phyloP scores from a whole-genome alignment of 2,113 vertebrate genomes.

The Amia ocellicauda region DNA sequence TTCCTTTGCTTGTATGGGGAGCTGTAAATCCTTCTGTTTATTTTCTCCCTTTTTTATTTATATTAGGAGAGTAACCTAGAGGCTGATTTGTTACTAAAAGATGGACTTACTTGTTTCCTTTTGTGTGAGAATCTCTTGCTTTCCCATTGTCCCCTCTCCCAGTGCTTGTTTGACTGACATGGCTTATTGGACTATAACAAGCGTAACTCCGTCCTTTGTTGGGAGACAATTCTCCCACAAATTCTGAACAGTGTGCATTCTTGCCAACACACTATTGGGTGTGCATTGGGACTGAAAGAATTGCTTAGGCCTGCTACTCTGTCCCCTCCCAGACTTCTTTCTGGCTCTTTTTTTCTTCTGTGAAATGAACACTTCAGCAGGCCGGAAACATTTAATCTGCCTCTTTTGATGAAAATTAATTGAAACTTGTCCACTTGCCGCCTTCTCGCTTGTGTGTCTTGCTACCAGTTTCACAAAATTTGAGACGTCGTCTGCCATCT shows the following conservation, averaged over 20 bases:
- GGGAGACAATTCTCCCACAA: conserved; percentile 96
- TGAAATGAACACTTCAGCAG: conserved; percentile 98
- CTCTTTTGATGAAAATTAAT: conserved; percentile 97
- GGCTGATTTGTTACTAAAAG: conserved; percentile 96
- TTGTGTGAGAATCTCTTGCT: conserved; percentile 98
- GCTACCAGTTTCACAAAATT: conserved; percentile 34
- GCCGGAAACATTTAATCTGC: conserved; percentile 99
- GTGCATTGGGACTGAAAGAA: conserved; percentile 92
- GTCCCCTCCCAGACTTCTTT: conserved; percentile 77
- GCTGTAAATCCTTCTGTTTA: conserved; percentile 81
- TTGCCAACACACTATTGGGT: conserved; percentile 92
- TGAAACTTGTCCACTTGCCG: conserved; percentile 90
- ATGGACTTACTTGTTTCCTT: conserved; percentile 99
- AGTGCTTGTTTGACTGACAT: conserved; percentile 98
- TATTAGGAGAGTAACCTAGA: conserved; percentile 85
- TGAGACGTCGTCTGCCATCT: neutral
- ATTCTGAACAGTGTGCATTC: conserved; percentile 94
- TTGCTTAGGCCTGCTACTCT: conserved; percentile 73
- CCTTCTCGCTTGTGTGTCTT: conserved; percentile 66
- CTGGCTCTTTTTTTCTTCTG: conserved; percentile 72
- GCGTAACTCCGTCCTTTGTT: conserved; percentile 95
- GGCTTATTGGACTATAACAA: conserved; percentile 99
- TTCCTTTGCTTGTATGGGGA: conserved; percentile 45
- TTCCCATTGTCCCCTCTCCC: conserved; percentile 82
- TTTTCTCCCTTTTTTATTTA: conserved; percentile 81